phyloP scores from a whole-genome alignment of 1,140 invertebrate genomes.

The Vanessa tameamea region DNA sequence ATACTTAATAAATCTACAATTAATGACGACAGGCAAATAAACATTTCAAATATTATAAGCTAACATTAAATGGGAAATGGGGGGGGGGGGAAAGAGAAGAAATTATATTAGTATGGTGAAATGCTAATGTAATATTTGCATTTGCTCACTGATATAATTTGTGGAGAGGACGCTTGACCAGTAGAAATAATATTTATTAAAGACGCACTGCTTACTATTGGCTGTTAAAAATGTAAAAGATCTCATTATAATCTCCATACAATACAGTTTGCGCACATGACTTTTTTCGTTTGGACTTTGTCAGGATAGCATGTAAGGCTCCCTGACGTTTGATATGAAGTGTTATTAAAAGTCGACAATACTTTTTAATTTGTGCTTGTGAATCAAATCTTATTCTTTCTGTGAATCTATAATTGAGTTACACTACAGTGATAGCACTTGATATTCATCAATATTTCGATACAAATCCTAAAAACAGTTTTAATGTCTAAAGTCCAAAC shows the following conservation, averaged over 20 bases:
- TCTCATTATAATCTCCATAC: conserved; percentile 8
- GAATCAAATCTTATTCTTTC: too few species aligned
- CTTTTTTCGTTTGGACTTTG: too few species aligned
- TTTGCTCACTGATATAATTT: conserved; percentile 74
- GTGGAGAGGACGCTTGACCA: conserved; percentile 73
- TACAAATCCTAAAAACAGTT: too few species aligned
- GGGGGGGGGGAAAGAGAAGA: conserved; percentile 10
- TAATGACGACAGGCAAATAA: conserved; percentile 20
- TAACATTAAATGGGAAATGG: conserved; percentile 18
- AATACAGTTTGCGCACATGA: not conserved
- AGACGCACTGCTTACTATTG: conserved; percentile 73
- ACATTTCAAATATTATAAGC: conserved; percentile 27
- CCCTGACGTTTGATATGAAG: too few species aligned
- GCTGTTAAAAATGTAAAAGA: conserved; percentile 62
- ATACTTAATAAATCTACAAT: conserved; percentile 1
- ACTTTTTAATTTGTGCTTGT: too few species aligned
- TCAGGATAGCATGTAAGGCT: too few species aligned
- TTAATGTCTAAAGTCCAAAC: too few species aligned
- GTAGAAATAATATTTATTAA: conserved; percentile 78
- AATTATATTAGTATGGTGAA: conserved; percentile 40
- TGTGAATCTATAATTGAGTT: too few species aligned
- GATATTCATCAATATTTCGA: too few species aligned
- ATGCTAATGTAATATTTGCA: conserved; percentile 48
- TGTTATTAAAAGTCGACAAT: too few species aligned
- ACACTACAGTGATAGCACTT: too few species aligned